Evolutionary conservation across 2,113 vertebrate species (phyloP), one percentile per base, ranked within the genome.

Genomic region (Phrynocephalus versicolor): DNA sequence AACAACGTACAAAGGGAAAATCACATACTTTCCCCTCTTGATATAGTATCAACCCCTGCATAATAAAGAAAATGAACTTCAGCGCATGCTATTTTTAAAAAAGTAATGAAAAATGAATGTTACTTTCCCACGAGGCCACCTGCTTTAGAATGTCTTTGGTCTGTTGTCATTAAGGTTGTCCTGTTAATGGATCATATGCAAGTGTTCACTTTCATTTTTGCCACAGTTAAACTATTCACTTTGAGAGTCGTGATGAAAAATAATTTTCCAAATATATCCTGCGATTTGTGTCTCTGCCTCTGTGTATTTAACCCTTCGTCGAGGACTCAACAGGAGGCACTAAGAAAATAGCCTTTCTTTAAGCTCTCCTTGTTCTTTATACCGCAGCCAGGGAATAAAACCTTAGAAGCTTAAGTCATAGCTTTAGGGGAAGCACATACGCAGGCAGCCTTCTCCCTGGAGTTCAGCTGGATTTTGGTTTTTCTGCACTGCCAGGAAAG

Each of bases 61-160:
- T 72, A 73, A 85, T 55, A 73, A 64, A 62, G 57, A 64, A 78
- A 65, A 30, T 15, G 69, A 45, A 80, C 78, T 86, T 86, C 74
- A 67, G 58, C 16, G 9, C 41, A 16, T 13, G 33, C 19, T 64
- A 21, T 10, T 27, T 35, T 64, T 30, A 25, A 58, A 73, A 51
- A 55, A 64, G 19, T 39, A 18, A 65, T 39, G 41, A 62, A 39
- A 64, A 73, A 73, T 57, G 27, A 19, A 79, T 37, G 19, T 39
- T 23, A 35, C n/a, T 23, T 6, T 51, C 37, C 64, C 18, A 58
- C 41, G 35, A 74, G 25, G 33, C 21, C n/a, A 39, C 25, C 16
- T 51, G 21, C 33, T 55, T 62, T 51, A 74, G 23, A 30, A 15
- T 39, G 16, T 85, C 57, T 39, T 37, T 19, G 33, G 19, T 27